A percentile compares a stretch with the other conserved stretches of the same genome.
Conservation (phyloP, 2,113 vertebrate species). For the Desmodus rotundus region DNA sequence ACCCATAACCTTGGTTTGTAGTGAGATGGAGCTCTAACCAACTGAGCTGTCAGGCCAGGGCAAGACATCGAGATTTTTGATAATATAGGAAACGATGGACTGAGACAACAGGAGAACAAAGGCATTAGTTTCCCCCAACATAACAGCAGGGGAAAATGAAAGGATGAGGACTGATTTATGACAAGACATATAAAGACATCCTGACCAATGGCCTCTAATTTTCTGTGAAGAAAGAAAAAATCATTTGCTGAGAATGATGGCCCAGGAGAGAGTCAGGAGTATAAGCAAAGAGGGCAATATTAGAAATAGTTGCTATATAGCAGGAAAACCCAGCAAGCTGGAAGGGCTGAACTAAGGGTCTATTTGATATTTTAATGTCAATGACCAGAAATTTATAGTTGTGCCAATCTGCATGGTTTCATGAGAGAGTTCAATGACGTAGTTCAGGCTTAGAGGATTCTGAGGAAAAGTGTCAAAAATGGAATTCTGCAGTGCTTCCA, state of each 20-base stretch:
- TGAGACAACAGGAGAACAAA: neutral
- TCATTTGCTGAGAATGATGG: neutral
- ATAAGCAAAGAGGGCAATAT: neutral
- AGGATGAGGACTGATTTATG: neutral
- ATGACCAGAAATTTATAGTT: neutral
- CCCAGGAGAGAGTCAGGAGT: no score
- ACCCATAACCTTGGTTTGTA: no score
- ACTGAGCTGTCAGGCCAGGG: no score
- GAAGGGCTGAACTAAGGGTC: neutral
- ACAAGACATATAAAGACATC: neutral
- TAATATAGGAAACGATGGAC: neutral
- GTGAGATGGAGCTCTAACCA: no score
- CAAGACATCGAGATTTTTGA: constrained; percentile 19
- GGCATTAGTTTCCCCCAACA: neutral
- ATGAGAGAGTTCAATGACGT: neutral
- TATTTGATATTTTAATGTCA: neutral
- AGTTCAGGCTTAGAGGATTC: neutral
- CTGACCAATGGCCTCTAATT: neutral
- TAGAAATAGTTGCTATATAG: neutral
- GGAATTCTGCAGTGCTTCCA: neutral
- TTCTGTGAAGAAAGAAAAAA: constrained; percentile 31
- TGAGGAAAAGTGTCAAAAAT: constrained; percentile 4
- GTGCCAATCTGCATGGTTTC: neutral
- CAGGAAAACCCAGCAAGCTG: neutral
- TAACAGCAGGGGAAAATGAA: neutral